A percentile compares a stretch with the other conserved stretches of the same genome.
Evolutionary conservation across 2,888 invertebrate species (phyloP).

Genomic region (Autographa gamma): DNA sequence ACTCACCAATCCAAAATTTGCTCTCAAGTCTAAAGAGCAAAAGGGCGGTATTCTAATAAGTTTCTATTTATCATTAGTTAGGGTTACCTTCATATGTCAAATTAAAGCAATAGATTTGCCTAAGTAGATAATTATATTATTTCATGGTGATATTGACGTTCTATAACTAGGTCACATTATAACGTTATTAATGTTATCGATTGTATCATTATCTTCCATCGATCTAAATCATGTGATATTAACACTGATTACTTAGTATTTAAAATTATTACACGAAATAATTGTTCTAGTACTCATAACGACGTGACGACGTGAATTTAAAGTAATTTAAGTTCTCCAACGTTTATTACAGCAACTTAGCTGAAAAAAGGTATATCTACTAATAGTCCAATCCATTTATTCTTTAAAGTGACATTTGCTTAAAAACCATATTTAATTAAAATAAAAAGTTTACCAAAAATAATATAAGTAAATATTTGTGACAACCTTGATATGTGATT

Average conservation of each 20-base stretch:
- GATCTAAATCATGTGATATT: conserved; percentile 31
- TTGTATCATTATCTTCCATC: conserved; percentile 19
- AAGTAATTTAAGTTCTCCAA: no score
- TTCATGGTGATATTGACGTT: neutral
- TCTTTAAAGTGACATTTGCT: no score
- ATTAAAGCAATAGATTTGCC: neutral
- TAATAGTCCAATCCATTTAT: no score
- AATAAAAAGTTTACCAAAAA: neutral
- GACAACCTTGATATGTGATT: conserved; percentile 74
- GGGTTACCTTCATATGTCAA: neutral
- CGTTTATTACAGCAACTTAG: no score
- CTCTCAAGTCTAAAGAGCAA: neutral
- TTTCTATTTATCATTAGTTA: neutral
- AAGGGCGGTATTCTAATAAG: no score
- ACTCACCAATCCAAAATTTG: neutral
- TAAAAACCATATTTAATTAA: neutral
- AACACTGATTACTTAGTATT: conserved; percentile 31
- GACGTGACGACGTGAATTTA: no score
- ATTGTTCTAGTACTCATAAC: no score
- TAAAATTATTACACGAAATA: neutral
- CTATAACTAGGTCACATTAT: conserved; percentile 21
- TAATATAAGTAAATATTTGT: conserved; percentile 7
- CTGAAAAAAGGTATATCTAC: no score
- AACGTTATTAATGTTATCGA: conserved; percentile 26
- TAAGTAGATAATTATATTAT: neutral